Percentiles rank a stretch among this genome's conserved stretches.
Evolutionary conservation across 2,888 invertebrate species (phyloP).

Genomic region (Tanytarsus gracilentus): DNA sequence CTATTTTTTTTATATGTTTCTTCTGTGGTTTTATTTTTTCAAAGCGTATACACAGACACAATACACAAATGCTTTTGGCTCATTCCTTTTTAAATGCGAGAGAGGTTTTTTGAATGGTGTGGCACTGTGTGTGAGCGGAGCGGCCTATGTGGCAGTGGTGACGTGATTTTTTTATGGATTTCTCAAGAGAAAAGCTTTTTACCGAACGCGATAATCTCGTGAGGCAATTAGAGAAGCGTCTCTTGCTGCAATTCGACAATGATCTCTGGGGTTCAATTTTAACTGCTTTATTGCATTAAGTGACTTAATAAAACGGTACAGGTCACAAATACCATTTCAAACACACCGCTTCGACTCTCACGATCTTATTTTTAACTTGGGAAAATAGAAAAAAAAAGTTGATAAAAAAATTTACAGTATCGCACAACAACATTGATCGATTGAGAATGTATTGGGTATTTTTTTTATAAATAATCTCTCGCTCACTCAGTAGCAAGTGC

Average conservation of each 20-base stretch:
- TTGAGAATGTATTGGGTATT: neutral
- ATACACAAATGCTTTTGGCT: neutral
- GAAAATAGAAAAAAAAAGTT: neutral
- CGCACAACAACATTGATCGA: neutral
- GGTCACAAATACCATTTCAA: slow-evolving; percentile 1
- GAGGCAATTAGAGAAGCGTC: slow-evolving; percentile 6
- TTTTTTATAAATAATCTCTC: neutral
- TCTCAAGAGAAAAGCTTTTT: neutral
- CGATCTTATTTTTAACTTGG: too few relatives aligned
- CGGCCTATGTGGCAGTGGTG: too few relatives aligned
- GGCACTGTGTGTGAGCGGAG: too few relatives aligned
- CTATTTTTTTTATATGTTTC: neutral
- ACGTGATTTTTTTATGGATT: neutral
- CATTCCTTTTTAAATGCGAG: neutral
- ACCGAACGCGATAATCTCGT: neutral
- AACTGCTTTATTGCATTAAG: too few relatives aligned
- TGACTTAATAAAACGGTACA: too few relatives aligned
- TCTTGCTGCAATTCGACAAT: neutral
- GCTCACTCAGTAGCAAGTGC: neutral
- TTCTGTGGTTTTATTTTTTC: neutral
- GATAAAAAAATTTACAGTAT: slow-evolving; percentile 1
- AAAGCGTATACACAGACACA: neutral
- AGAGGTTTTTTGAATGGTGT: slow-evolving; percentile 3
- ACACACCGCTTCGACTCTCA: too few relatives aligned
- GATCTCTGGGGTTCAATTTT: neutral